Conservation (phyloP, 2,888 invertebrate genomes). For the Nymphalis polychloros region DNA sequence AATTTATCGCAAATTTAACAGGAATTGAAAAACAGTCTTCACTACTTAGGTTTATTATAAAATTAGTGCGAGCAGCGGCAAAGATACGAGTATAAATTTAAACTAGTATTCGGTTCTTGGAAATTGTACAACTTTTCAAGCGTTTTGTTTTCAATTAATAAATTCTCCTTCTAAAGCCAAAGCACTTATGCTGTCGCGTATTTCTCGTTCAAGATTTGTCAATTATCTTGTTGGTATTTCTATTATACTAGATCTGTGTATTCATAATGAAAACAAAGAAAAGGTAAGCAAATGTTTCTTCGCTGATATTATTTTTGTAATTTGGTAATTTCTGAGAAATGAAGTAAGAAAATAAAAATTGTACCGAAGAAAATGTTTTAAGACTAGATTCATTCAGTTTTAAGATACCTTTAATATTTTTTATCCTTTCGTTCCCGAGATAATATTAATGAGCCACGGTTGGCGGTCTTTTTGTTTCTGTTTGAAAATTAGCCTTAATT, state of each 20-base stretch:
- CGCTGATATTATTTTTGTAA: constrained; percentile 16
- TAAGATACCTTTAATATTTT: constrained; percentile 22
- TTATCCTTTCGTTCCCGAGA: constrained; percentile 18
- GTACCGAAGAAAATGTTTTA: constrained; percentile 21
- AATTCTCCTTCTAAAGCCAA: neutral
- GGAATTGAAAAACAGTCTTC: too few relatives aligned
- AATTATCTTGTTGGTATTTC: neutral
- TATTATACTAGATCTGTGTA: neutral
- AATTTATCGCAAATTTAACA: too few relatives aligned
- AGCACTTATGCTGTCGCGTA: neutral
- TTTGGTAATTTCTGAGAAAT: constrained; percentile 14
- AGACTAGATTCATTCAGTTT: constrained; percentile 22
- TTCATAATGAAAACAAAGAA: neutral
- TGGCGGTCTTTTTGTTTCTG: constrained; percentile 11
- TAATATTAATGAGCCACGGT: constrained; percentile 22
- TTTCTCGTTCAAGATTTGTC: neutral
- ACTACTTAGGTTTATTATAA: too few relatives aligned
- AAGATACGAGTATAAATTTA: neutral
- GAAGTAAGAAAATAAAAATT: constrained; percentile 16
- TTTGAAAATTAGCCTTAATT: constrained; percentile 9
- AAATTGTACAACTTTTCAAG: neutral
- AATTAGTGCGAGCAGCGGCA: too few relatives aligned
- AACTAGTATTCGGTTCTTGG: neutral
- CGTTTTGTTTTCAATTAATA: neutral
- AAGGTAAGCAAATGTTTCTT: constrained; percentile 6